A percentile compares a stretch with the other conserved stretches of the same genome.
These are phyloP conservation scores for Pandemis corylana DNA, from an alignment of 2,888 invertebrate genomes.

Conservation along the genomic window DNA sequence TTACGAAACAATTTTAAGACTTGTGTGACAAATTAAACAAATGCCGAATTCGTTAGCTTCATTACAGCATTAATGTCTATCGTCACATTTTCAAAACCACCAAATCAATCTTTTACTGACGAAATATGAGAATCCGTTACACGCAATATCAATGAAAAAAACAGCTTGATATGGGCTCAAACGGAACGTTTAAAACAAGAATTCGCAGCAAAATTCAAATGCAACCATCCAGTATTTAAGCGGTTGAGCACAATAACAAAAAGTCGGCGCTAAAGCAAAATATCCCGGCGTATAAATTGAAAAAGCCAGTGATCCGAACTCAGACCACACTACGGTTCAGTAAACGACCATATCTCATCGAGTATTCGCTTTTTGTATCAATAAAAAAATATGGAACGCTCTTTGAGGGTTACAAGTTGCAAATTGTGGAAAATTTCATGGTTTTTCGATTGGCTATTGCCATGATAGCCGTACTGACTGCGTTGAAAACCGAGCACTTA, in stretches of 20 bases:
- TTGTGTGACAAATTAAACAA: no score
- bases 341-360: slow-evolving; percentile 39
- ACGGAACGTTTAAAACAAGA: slow-evolving; percentile 1
- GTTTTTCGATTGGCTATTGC: neutral
- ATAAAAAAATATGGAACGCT: slow-evolving; percentile 11
- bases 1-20: no score
- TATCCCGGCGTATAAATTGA: slow-evolving; percentile 40
- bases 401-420: neutral
- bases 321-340: slow-evolving; percentile 34
- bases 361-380: slow-evolving; percentile 20
- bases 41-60: no score
- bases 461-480: no score
- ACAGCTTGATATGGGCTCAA: neutral
- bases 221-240: slow-evolving; percentile 30
- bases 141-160: neutral
- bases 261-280: slow-evolving; percentile 30
- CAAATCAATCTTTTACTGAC: neutral
- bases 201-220: slow-evolving; percentile 27
- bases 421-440: neutral
- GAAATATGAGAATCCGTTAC: neutral
- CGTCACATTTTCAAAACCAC: neutral
- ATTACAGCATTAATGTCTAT: neutral
- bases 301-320: slow-evolving; percentile 40
- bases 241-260: slow-evolving; percentile 31
- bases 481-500: no score